Base-by-base conservation (phyloP, 2,797 vertebrate species). In the Tarsius wallacei region DNA sequence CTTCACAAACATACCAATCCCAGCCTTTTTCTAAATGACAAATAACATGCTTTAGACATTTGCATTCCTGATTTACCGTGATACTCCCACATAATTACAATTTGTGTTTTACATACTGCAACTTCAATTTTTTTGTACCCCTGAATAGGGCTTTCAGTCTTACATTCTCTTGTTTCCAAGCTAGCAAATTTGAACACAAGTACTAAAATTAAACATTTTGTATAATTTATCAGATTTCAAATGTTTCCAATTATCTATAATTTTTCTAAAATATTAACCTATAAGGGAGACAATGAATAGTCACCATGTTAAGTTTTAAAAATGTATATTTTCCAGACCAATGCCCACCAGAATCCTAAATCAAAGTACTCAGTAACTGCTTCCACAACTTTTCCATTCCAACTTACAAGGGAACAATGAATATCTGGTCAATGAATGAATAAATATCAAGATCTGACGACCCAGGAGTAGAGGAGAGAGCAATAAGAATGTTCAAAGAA, bases 1-100 rank as follows among this genome's bases (percentile, higher is more conserved):
- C 99, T 98, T 99, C 99, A 59, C 99, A 99, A 86, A 99, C 51
- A 90, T 99, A 98, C 99, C 99, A 99, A 81, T 99, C 98, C 90
- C 97, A 98, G 10, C 98, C 98, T 70, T 88, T 84, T 86, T 99
- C 99, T 99, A 97, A 80, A 96, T 2, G 7, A 59, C 17, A 89
- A 47, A 95, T 14, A 94, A 86, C 81, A 87, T 0, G 33, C 26
- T 87, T 98, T 85, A 97, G 93, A 89, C 4, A n/a, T 36, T 28
- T 9, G 13, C 5, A 57, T 17, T 57, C 42, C 81, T 22, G 47
- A 85, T 19, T 42, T 57, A 68, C 31, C 36, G 2, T 0, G 31
- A 17, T 21, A 42, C 63, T n/a, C 51, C 61, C 49, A 22, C 19
- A 71, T 2, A 71, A 21, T 73, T 53, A 47, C 36, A 57, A 22